These are phyloP conservation scores for Porites lobata DNA, from an alignment of 92 coral and sea anemone species.

Conservation along the genomic window DNA sequence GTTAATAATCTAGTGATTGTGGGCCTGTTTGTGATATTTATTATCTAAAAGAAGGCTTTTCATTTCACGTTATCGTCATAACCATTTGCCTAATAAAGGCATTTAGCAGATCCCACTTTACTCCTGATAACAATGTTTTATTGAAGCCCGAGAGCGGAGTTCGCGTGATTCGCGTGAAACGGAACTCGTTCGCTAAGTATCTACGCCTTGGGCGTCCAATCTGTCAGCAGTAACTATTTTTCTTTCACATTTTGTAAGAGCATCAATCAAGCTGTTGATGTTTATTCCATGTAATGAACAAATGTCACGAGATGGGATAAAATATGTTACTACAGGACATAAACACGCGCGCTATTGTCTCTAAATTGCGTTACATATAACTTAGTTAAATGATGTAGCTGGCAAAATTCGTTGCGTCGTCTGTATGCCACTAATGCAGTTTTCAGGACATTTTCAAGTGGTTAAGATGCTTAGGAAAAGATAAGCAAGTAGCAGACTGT, in stretches of 20 bases:
- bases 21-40: too few relatives aligned
- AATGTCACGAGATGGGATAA: conserved; percentile 30
- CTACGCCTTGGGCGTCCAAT: not conserved
- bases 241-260: not conserved
- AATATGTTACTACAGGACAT: not conserved
- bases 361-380: not conserved
- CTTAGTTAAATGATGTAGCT: not conserved
- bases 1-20: too few relatives aligned
- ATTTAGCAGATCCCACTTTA: too few relatives aligned
- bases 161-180: not conserved
- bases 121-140: too few relatives aligned
- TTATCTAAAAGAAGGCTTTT: too few relatives aligned
- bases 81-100: too few relatives aligned
- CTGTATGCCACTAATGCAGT: not conserved
- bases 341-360: not conserved
- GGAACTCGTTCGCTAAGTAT: too few relatives aligned
- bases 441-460: not conserved
- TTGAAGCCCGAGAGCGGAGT: not conserved
- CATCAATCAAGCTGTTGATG: conserved; percentile 1
- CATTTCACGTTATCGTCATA: too few relatives aligned
- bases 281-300: not conserved
- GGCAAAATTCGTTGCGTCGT: not conserved
- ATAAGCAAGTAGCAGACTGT: conserved; percentile 1
- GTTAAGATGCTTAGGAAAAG: not conserved
- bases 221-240: not conserved